These are phyloP conservation scores for Erebia palarica DNA, from an alignment of 2,888 invertebrate species.

Conservation along the genomic window DNA sequence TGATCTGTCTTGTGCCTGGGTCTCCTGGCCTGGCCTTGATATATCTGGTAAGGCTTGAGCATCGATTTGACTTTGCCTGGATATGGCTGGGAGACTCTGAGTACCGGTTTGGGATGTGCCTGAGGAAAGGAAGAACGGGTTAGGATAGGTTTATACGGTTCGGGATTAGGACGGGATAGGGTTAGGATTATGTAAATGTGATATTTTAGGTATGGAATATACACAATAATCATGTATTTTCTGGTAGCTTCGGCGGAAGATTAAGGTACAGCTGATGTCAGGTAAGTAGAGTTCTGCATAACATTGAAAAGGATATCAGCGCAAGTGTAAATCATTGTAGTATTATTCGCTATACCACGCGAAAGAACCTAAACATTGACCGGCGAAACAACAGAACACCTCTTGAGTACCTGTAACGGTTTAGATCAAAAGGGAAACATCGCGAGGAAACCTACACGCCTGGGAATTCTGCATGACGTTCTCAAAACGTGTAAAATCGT, in stretches of 20 bases:
- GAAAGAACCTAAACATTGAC: too few relatives aligned
- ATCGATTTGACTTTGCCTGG: background rate
- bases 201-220: background rate
- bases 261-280: background rate
- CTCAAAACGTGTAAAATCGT: too few relatives aligned
- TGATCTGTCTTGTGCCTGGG: background rate
- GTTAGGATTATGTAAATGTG: background rate
- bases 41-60: too few relatives aligned
- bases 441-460: too few relatives aligned
- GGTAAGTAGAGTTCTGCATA: too few relatives aligned
- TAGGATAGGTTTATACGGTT: conserved; percentile 31
- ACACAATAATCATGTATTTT: background rate
- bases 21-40: background rate
- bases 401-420: too few relatives aligned
- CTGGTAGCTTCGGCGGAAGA: background rate
- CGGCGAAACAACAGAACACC: too few relatives aligned
- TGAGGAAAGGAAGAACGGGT: conserved; percentile 45
- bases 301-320: too few relatives aligned
- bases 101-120: conserved; percentile 44
- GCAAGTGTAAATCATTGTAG: too few relatives aligned
- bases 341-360: too few relatives aligned
- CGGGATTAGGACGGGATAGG: conserved; percentile 37
- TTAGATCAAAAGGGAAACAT: too few relatives aligned
- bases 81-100: background rate
- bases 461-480: too few relatives aligned